Base-by-base conservation (phyloP, 1,140 invertebrate genomes). In the Lepidurus apus region DNA sequence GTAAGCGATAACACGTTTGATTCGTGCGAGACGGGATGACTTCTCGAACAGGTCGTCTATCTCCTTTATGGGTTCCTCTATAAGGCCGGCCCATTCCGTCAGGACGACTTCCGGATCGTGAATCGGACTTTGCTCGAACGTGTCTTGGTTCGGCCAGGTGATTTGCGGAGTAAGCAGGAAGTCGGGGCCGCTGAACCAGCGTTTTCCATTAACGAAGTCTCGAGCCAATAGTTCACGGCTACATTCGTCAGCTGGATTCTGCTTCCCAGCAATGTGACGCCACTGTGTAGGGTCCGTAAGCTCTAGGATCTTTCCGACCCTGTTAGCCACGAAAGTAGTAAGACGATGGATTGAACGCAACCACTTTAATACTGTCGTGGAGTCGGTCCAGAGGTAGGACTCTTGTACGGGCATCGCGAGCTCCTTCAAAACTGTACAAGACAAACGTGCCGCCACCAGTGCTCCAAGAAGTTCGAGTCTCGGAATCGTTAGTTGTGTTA, bases 341-440 rank as follows among this genome's bases (percentile, higher is more conserved):
- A 34, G 77, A 42, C 24, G 45, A 17, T 47, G 8, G 9, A 1
- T 47, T 47, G 45, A 47, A 26, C 78, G 76, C 4, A 87, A 79
- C 85, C 85, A 87, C 7, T 81, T 47, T 17, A 87, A 75, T 1
- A 83, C 82, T 13, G 85, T 65, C 73, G 43, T 81, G 80, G n/a
- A 87, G n/a, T 43, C 83, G 79, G 1, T 82, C 84, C 21, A 86
- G 45, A 9, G 45, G 45, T 47, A 47, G 2, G 45, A 47, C 45
- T 47, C 45, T 1, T 17, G 45, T 17, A 47, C 45, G 45, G 45
- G 17, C 9, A 47, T 47, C 17, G 8, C 17, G 17, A 47, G 45
- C 45, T 47, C 45, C 45, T 47, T 47, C 1, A 47, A 17, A 17
- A 47, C 45, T 47, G 45, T 47, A 17, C 45, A 17, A n/a, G n/a